These are phyloP conservation scores for Acleris cristana DNA, from an alignment of 2,888 invertebrate genomes.

Conservation along the genomic window DNA sequence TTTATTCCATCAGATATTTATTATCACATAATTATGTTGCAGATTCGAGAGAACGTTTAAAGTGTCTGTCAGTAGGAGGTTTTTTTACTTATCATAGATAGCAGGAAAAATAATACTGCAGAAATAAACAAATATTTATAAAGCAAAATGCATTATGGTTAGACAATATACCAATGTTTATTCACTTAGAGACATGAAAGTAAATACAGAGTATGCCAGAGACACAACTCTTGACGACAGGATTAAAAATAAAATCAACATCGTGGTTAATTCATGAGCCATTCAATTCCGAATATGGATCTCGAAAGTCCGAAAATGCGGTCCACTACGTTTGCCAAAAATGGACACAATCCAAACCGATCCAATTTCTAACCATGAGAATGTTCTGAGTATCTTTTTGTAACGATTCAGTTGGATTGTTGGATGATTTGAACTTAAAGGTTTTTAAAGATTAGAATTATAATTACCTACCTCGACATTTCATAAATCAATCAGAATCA, in stretches of 20 bases:
- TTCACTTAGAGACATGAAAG: constrained; percentile 20
- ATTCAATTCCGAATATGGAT: constrained; percentile 76
- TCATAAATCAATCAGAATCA: no score
- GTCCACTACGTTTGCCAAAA: constrained; percentile 57
- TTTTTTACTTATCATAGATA: no score
- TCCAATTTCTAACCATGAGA: constrained; percentile 66
- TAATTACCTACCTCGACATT: neutral
- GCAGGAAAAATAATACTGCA: no score
- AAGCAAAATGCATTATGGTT: neutral
- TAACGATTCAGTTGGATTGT: constrained; percentile 10
- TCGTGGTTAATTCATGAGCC: constrained; percentile 78
- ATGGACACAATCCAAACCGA: constrained; percentile 58
- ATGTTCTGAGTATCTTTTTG: constrained; percentile 25
- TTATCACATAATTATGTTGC: no score
- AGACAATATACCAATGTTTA: constrained; percentile 9
- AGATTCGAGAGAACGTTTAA: no score
- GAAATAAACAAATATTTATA: neutral
- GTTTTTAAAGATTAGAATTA: constrained; percentile 1
- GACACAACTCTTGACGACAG: constrained; percentile 28
- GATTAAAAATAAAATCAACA: constrained; percentile 56
- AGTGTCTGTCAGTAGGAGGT: no score
- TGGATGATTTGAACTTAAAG: constrained; percentile 12
- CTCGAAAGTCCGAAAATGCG: constrained; percentile 73
- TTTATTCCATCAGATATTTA: no score
- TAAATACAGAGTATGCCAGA: constrained; percentile 19